A percentile compares a stretch with the other conserved stretches of the same genome.
Conservation (phyloP, 2,113 vertebrate species). For the Xiphophorus couchianus region DNA sequence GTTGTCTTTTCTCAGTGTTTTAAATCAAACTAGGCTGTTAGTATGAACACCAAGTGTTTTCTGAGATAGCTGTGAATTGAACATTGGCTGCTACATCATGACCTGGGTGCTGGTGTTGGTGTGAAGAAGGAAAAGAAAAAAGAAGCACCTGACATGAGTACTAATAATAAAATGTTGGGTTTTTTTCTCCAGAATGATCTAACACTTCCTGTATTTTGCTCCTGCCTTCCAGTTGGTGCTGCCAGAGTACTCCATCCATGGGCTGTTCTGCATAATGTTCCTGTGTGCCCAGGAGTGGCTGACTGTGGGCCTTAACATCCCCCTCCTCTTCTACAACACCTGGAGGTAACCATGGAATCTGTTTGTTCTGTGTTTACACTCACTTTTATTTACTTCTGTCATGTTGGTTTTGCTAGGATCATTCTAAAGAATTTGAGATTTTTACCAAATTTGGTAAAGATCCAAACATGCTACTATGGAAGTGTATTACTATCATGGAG, state of each 20-base stretch:
- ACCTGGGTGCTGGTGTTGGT: neutral
- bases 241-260: constrained; percentile 96
- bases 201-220: constrained; percentile 3
- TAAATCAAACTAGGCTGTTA: no score
- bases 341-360: constrained; percentile 88
- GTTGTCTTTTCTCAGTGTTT: no score
- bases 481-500: no score
- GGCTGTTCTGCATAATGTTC: constrained; percentile 98
- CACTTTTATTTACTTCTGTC: neutral
- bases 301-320: constrained; percentile 93
- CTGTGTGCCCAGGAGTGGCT: constrained; percentile 97
- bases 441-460: neutral
- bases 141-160: no score
- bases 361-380: neutral
- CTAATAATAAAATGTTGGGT: neutral
- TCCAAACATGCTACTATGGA: neutral
- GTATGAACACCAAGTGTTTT: no score
- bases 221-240: constrained; percentile 87
- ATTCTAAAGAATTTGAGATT: neutral
- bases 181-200: neutral
- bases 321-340: constrained; percentile 96
- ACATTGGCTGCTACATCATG: neutral
- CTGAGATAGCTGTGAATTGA: neutral
- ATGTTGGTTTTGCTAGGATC: neutral
- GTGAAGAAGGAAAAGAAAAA: no score